Evolutionary conservation across 2,888 invertebrate genomes (phyloP).

Genomic region (Magallana nippona): DNA sequence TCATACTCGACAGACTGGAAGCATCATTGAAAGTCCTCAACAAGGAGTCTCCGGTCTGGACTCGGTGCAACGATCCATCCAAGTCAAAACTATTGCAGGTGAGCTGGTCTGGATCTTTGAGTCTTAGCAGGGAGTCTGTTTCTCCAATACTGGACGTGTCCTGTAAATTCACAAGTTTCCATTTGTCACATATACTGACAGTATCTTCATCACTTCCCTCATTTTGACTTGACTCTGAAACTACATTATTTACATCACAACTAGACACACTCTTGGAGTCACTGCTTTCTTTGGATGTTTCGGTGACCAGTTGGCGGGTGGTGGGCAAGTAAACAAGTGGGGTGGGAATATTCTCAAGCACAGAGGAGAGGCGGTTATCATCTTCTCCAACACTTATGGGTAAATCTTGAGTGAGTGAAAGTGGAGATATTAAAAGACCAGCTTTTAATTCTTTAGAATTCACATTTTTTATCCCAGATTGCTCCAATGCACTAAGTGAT

Average conservation of each 20-base stretch:
- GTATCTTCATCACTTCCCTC: constrained; percentile 52
- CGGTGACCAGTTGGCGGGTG: constrained; percentile 71
- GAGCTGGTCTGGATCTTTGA: constrained; percentile 65
- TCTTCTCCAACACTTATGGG: constrained; percentile 65
- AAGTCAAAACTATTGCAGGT: constrained; percentile 70
- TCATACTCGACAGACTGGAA: constrained; percentile 77
- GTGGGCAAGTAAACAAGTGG: constrained; percentile 74
- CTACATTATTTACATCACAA: constrained; percentile 37
- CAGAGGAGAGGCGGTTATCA: constrained; percentile 72
- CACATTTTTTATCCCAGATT: constrained; percentile 36
- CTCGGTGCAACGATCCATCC: constrained; percentile 65
- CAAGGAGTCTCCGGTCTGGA: constrained; percentile 64
- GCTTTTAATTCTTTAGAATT: constrained; percentile 57
- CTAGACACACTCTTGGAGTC: constrained; percentile 41
- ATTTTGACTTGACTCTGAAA: constrained; percentile 58
- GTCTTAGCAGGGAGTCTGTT: constrained; percentile 60
- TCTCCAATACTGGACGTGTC: constrained; percentile 63
- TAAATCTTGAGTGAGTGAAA: constrained; percentile 69
- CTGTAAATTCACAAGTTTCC: constrained; percentile 46
- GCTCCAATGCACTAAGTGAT: not conserved
- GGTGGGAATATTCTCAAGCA: constrained; percentile 74
- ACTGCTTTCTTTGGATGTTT: constrained; percentile 34
- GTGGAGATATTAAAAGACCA: constrained; percentile 70
- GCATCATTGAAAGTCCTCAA: constrained; percentile 69
- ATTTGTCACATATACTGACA: constrained; percentile 42